phyloP scores from a whole-genome alignment of 2,113 vertebrate genomes.

The Neofelis nebulosa region DNA sequence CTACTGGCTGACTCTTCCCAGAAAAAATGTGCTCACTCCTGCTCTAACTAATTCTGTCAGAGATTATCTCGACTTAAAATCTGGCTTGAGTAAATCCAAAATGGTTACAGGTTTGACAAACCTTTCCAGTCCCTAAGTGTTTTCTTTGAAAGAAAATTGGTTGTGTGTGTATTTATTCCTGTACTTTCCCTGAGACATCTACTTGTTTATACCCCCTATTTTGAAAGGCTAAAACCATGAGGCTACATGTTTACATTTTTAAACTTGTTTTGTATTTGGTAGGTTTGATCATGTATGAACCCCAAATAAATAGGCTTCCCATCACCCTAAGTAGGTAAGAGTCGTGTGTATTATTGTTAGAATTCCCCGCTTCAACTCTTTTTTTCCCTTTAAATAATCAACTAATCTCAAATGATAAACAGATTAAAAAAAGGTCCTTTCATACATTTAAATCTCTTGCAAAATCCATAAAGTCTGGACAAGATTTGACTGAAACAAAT shows the following conservation, averaged over 20 bases:
- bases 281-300: not conserved
- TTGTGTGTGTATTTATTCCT: not conserved
- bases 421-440: not conserved
- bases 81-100: not conserved
- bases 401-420: constrained; percentile 27
- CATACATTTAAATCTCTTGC: not conserved
- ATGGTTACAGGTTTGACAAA: not conserved
- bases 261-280: not conserved
- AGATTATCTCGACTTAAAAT: constrained; percentile 41
- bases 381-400: not conserved
- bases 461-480: not conserved
- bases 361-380: not conserved
- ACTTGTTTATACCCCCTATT: not conserved
- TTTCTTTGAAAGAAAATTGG: constrained; percentile 22
- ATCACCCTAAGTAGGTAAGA: not conserved
- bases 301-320: not conserved
- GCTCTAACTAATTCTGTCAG: not conserved
- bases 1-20: not conserved
- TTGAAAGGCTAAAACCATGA: not conserved
- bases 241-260: not conserved
- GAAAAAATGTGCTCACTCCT: not conserved
- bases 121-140: not conserved
- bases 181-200: not conserved
- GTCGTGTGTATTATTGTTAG: not conserved
- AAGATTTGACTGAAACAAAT: not conserved